These are phyloP conservation scores for Silurus lanzhouensis DNA, from an alignment of 2,797 vertebrate genomes.

Conservation along the genomic window DNA sequence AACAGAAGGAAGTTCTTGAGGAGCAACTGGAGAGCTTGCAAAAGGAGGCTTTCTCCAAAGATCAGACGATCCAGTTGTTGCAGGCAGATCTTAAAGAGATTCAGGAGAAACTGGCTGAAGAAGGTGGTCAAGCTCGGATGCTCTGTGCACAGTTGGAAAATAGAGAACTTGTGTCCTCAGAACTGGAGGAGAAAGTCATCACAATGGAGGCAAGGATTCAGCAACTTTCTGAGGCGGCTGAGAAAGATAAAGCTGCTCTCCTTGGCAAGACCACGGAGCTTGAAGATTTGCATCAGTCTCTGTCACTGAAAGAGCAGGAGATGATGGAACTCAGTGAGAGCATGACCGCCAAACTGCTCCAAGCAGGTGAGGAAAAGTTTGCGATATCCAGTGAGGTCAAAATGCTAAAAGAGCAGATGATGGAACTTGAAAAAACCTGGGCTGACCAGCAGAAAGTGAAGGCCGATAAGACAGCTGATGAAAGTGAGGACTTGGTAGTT, in stretches of 20 bases:
- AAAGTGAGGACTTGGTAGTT: slow-evolving; percentile 62
- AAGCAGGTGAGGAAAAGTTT: slow-evolving; percentile 87
- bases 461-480: slow-evolving; percentile 41
- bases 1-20: slow-evolving; percentile 72
- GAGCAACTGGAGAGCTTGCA: slow-evolving; percentile 83
- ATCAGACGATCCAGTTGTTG: slow-evolving; percentile 80
- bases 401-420: slow-evolving; percentile 81
- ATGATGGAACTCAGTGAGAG: slow-evolving; percentile 81
- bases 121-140: slow-evolving; percentile 72
- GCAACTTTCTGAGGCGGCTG: slow-evolving; percentile 73
- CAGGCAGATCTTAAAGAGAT: slow-evolving; percentile 79
- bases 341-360: slow-evolving; percentile 86
- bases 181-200: slow-evolving; percentile 70
- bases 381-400: slow-evolving; percentile 78
- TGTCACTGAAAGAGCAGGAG: slow-evolving; percentile 83
- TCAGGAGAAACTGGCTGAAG: slow-evolving; percentile 73
- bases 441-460: slow-evolving; percentile 57
- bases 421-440: slow-evolving; percentile 67
- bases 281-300: slow-evolving; percentile 72
- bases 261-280: slow-evolving; percentile 73
- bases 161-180: slow-evolving; percentile 69
- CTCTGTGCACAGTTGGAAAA: slow-evolving; percentile 78
- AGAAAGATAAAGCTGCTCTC: slow-evolving; percentile 70
- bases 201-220: slow-evolving; percentile 71
- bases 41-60: slow-evolving; percentile 77